A percentile compares a stretch with the other conserved stretches of the same genome.
phyloP scores from a whole-genome alignment of 2,113 vertebrate species.

The Poeciliopsis turrubarensis region DNA sequence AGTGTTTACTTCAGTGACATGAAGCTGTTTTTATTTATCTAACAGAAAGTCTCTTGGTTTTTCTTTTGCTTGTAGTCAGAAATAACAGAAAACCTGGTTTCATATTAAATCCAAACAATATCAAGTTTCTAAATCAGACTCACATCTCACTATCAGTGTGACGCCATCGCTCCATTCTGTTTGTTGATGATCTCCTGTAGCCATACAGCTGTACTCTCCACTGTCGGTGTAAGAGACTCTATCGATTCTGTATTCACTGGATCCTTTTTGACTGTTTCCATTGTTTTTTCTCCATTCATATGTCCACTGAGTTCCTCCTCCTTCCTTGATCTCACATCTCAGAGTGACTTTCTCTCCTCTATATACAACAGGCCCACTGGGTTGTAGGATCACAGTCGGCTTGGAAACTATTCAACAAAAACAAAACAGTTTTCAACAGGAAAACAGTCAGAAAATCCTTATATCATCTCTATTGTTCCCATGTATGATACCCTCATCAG shows the following conservation, averaged over 20 bases:
- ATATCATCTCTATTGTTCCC: accelerated
- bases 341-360: neutral
- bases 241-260: neutral
- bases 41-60: too few species aligned
- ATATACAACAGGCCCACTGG: neutral
- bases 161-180: neutral
- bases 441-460: too few species aligned
- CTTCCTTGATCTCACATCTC: too few species aligned
- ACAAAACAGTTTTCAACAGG: too few species aligned
- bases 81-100: too few species aligned
- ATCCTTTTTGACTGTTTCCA: neutral
- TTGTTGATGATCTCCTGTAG: neutral
- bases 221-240: neutral
- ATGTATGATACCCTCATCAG: too few species aligned
- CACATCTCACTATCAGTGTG: neutral
- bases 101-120: too few species aligned
- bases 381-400: neutral
- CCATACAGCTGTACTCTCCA: neutral
- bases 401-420: neutral
- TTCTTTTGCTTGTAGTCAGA: too few species aligned
- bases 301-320: neutral
- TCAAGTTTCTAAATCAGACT: too few species aligned
- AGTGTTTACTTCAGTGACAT: too few species aligned
- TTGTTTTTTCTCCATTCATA: neutral
- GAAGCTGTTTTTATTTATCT: too few species aligned